A percentile compares a stretch with the other conserved stretches of the same genome.
These are phyloP conservation scores for Xerus rutilus DNA, from an alignment of 2,797 vertebrate species.

Conservation along the genomic window DNA sequence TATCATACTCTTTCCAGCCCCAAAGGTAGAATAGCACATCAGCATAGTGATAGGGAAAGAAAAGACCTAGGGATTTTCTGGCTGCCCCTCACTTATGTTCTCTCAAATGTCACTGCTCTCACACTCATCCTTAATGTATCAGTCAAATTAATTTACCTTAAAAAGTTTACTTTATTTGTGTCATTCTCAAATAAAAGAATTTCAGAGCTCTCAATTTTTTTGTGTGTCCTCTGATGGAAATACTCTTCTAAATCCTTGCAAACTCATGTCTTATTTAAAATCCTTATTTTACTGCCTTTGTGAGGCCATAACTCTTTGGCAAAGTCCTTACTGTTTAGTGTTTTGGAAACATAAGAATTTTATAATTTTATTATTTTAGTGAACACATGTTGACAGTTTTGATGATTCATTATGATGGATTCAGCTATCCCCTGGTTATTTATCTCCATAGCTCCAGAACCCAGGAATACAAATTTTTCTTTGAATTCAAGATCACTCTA, in stretches of 20 bases:
- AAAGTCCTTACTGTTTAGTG: neutral
- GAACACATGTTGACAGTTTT: neutral
- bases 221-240: neutral
- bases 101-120: neutral
- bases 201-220: neutral
- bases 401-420: neutral
- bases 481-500: neutral
- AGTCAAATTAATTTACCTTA: neutral
- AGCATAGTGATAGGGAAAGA: neutral
- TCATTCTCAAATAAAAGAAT: neutral
- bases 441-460: neutral
- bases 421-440: neutral
- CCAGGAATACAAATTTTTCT: neutral
- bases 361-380: neutral
- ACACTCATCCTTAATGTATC: neutral
- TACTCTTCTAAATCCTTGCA: neutral
- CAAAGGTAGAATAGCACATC: neutral
- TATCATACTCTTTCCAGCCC: neutral
- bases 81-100: neutral
- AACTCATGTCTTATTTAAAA: neutral
- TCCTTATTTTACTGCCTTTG: neutral
- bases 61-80: neutral
- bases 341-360: neutral
- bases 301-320: neutral
- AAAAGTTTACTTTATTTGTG: neutral